Base-by-base conservation (phyloP, 1,140 invertebrate genomes). In the Teleopsis dalmanni region DNA sequence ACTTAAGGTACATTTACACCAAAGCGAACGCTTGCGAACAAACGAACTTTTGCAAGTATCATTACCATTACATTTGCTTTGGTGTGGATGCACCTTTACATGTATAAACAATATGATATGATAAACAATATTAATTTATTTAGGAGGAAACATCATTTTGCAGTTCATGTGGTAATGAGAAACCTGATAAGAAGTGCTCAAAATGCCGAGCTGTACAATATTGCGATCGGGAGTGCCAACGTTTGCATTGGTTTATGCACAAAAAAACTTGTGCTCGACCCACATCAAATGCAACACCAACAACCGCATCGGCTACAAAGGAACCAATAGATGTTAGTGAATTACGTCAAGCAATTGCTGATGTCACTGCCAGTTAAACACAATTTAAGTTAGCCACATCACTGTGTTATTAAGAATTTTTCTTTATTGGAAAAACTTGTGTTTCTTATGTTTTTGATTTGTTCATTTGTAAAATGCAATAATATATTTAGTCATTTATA, bases 211-310 rank as follows among this genome's bases (percentile, higher is more conserved):
- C 81, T 47, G 89, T 92, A 11, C 81, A 87, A 57, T 99, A 99
- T 68, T 99, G 96, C 73, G 86, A 95, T 67, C 77, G 88, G 53
- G 82, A 87, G 57, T 99, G 96, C 71, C 95, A 98, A 71, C 82
- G 90, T 57, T 72, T 96, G 7, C 94, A 98, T 72, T 98, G 95
- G 95, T 85, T 88, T 57, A 83, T 90, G 54, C 95, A 99, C 70
- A 98, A 98, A 73, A 95, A 94, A 67, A 80, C 78, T 22, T 88
- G 87, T 56, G 76, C 80, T 8, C 74, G 81, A 55, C 72, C 68
- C 58, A 62, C 60, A 5, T 67, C 74, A 4, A 59, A 67, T 10
- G 51, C 57, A 3, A 50, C 55, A 42, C 40, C 29, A 43, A n/a
- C 34, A 19, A 29, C 11, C 42, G 52, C 4, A 45, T 42, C 47